These are phyloP conservation scores for Carettochelys insculpta DNA, from an alignment of 2,113 vertebrate genomes.

Conservation along the genomic window DNA sequence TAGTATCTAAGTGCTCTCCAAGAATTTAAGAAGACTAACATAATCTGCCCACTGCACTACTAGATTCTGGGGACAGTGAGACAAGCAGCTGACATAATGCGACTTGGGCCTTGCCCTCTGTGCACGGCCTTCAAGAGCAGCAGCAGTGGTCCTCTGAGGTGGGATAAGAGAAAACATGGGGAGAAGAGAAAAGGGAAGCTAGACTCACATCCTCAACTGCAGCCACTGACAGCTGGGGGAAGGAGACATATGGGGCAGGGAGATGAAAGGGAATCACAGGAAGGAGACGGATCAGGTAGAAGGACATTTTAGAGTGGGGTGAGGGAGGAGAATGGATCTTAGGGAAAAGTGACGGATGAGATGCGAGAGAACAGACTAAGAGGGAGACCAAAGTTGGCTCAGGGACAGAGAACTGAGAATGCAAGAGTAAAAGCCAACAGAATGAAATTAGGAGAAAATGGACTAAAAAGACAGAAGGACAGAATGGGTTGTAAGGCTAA, in stretches of 20 bases:
- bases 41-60: not conserved
- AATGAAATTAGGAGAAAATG: not conserved
- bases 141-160: rapidly evolving
- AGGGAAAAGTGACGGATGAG: not conserved
- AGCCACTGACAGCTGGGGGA: not conserved
- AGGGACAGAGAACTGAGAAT: not conserved
- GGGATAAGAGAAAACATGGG: not conserved
- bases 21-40: not conserved
- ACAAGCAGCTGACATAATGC: not conserved
- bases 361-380: not conserved
- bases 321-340: not conserved
- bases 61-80: not conserved
- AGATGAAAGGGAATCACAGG: not conserved
- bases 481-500: not conserved
- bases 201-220: not conserved
- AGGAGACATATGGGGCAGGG: not conserved
- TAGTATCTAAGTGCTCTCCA: not conserved
- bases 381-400: not conserved
- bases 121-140: not conserved
- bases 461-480: not conserved
- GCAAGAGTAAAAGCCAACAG: not conserved
- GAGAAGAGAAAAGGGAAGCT: not conserved
- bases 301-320: not conserved
- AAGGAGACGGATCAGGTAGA: not conserved
- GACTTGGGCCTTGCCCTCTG: not conserved